Conservation (phyloP, 2,888 invertebrate species). For the Cephus pygmeus region DNA sequence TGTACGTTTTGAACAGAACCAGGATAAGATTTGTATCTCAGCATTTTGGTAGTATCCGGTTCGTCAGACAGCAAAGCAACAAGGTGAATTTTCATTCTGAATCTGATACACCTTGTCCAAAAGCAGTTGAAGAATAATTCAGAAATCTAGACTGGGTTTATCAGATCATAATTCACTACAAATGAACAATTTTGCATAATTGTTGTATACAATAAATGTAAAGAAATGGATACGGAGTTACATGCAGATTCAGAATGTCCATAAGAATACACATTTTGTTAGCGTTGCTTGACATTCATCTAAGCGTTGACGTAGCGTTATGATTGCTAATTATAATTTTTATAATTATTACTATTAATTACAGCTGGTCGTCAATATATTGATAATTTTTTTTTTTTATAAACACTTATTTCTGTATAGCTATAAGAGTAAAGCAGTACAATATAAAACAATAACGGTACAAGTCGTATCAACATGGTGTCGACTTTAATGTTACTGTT, state of each 20-base stretch:
- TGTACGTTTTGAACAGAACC: background rate
- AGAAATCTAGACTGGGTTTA: background rate
- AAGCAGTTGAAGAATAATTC: background rate
- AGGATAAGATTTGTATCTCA: background rate
- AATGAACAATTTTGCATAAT: background rate
- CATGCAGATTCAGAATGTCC: background rate
- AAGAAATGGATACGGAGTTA: background rate
- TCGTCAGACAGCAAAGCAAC: background rate
- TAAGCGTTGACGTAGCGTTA: background rate
- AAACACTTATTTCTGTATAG: background rate
- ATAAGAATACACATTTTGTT: background rate
- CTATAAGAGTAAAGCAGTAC: background rate
- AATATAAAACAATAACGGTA: background rate
- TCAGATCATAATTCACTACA: background rate
- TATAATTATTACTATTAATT: background rate
- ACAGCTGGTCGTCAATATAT: background rate
- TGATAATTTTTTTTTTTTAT: background rate
- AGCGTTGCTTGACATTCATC: background rate
- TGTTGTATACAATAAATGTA: background rate
- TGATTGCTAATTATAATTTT: background rate
- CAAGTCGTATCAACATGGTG: background rate
- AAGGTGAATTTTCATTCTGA: background rate
- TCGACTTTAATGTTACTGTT: background rate
- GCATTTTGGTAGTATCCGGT: background rate
- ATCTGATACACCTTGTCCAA: background rate